Base-by-base conservation (phyloP, 2,888 invertebrate species). In the Prosopocoilus inquinatus region DNA sequence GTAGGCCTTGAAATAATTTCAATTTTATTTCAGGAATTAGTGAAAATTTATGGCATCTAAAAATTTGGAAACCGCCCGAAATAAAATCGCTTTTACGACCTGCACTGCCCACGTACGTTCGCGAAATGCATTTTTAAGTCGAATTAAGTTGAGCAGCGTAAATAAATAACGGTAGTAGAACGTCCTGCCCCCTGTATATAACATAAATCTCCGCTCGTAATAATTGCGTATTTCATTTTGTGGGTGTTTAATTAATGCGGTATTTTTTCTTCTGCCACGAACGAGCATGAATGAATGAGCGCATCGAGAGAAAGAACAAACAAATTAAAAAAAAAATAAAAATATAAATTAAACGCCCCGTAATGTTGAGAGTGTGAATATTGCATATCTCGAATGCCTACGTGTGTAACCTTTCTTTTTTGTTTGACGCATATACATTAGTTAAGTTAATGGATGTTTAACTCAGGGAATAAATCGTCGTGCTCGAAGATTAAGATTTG, bases 401-500 rank as follows among this genome's bases (percentile, higher is more conserved):
- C 60, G 60, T 58, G 58, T 58, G 58, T 28, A 28, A 55, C 58
- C 54, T 57, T 58, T 63, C 65, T 60, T 66, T n/a, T 66, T 64
- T 61, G 60, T 63, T 64, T 64, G 63, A 65, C 64, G 58, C 60
- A 58, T 59, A 60, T 62, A 65, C 67, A 67, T 67, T 67, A 67
- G 64, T 67, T 67, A 63, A 63, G 59, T 61, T 64, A 66, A 66
- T 66, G 64, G 64, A 66, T 64, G 66, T 62, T 61, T 58, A 58
- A 54, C 56, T 51, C 43, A 49, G 57, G 65, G 63, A 60, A 65
- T 67, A 67, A 67, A 67, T 67, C 64, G 64, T 62, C 59, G 57
- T 61, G 56, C 55, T 44, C 53, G 56, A 56, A 67, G 67, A 67
- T 67, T 65, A 67, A 70, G 68, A 69, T 70, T 70, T 70, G 71